Conservation (phyloP, 2,888 invertebrate genomes). For the Ctenicera cuprea region DNA sequence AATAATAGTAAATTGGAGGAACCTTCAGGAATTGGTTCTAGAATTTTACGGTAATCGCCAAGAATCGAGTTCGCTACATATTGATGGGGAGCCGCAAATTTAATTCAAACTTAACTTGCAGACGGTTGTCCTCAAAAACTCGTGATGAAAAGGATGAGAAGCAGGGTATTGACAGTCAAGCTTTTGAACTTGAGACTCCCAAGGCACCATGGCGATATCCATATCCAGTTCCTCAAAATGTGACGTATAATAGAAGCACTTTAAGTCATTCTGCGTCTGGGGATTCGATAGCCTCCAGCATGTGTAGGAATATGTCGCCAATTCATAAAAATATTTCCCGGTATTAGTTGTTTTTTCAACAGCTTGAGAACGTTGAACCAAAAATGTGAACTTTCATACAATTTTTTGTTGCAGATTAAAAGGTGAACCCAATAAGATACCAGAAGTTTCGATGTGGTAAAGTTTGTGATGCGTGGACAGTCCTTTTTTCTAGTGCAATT, state of each 20-base stretch:
- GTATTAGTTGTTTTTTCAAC: conserved; percentile 50
- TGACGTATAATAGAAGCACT: conserved; percentile 46
- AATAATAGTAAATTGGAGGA: conserved; percentile 75
- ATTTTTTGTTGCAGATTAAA: conserved; percentile 70
- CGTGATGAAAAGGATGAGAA: conserved; percentile 73
- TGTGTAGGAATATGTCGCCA: conserved; percentile 73
- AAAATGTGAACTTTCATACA: background rate
- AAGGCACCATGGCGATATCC: conserved; percentile 88
- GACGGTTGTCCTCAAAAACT: conserved; percentile 83
- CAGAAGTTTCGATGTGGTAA: conserved; percentile 76
- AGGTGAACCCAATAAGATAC: conserved; percentile 74
- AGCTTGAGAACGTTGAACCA: too few relatives aligned
- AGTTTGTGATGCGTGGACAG: conserved; percentile 52
- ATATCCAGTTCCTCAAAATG: conserved; percentile 69
- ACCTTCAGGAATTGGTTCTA: conserved; percentile 77
- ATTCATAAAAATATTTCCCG: conserved; percentile 69
- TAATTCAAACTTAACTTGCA: conserved; percentile 62
- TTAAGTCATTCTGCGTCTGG: conserved; percentile 75
- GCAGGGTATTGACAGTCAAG: conserved; percentile 81
- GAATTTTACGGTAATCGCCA: conserved; percentile 79
- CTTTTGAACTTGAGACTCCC: conserved; percentile 80
- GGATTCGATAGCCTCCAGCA: conserved; percentile 75
- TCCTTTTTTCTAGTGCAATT: conserved; percentile 62
- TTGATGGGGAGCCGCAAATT: background rate
- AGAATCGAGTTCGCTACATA: background rate